Base-by-base conservation (phyloP, 1,140 invertebrate species). In the Zaprionus nigranus region DNA sequence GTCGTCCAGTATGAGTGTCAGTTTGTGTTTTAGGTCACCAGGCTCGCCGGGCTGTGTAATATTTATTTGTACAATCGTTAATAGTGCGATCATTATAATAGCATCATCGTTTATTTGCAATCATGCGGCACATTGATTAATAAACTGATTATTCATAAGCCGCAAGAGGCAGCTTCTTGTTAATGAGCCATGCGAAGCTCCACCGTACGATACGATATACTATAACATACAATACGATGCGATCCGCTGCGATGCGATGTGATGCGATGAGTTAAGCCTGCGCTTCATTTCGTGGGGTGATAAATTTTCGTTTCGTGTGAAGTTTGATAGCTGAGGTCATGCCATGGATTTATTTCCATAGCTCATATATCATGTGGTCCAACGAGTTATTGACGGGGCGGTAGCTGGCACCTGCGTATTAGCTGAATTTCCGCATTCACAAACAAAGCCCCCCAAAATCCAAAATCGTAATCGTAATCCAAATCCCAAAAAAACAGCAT, bases 281-380 rank as follows among this genome's bases (percentile, higher is more conserved):
- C 46, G 75, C 58, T 65, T 66, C 62, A 57, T 26, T 72, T 72
- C 58, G 40, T 28, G 56, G 46, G 74, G 68, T 77, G 75, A 77
- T 77, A 77, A 77, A 77, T 77, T 73, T 72, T 59, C 59, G 74
- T 67, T 77, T 77, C 69, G 69, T 73, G 75, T 73, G 85, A 88
- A 88, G 85, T 88, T 90, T 84, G 81, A 90, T 90, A 82, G 82
- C 78, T 88, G 84, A 88, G 84, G 84, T 88, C 84, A 88, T 79
- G 85, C 85, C 78, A 78, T 88, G 84, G 67, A 88, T 88, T 90
- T 88, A 88, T 85, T 86, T 85, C 82, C 78, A 85, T 72, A 73
- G 82, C 82, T 85, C 82, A 86, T 86, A 73, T 83, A 85, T 87
- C 84, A 87, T 81, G 71, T 71, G 70, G 74, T 64, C 60, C 68